Evolutionary conservation across 1,140 invertebrate species (phyloP), one percentile per base, ranked within the genome.

Genomic region (Himalopsyche phryganea): DNA sequence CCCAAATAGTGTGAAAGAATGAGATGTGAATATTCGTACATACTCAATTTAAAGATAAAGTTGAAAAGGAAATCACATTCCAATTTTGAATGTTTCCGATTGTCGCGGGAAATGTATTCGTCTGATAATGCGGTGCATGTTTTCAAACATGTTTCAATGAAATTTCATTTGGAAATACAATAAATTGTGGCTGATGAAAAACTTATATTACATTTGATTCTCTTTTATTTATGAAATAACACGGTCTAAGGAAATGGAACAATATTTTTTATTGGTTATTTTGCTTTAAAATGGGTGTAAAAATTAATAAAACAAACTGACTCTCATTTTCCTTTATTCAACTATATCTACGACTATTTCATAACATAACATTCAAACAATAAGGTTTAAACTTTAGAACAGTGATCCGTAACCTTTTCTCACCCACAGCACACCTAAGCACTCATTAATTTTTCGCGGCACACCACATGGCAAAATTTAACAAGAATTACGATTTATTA

Each of bases 31-130:
- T 44, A 2, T 19, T 6, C 13, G n/a, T 20, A 13, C 19, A 18
- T 45, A 17, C 20, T 4, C n/a, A 14, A 17, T 35, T 53, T 47
- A 6, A 28, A 2, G 18, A 4, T 15, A 19, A 15, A 20, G 41
- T 28, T 28, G 38, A 44, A 54, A 56, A 58, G 57, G 60, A 61
- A 61, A 61, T 61, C 54, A 61, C 60, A 52, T 57, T 53, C 54
- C 52, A 18, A 47, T 47, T 61, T 61, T 47, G 47, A 60, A 40
- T 44, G 53, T 50, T 49, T 50, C 48, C 48, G 48, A 50, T 35
- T 41, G 19, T 17, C 36, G 50, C 53, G 53, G 53, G 53, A 56
- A 56, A 55, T n/a, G 11, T 14, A 20, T 28, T 46, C 35, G 36
- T 18, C 7, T 9, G 6, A 11, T 7, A 4, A 48, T 48, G 28